Base-by-base conservation (phyloP, 30 jellyfish, hydroid and myxozoan genomes). In the Catostylus mosaicus region DNA sequence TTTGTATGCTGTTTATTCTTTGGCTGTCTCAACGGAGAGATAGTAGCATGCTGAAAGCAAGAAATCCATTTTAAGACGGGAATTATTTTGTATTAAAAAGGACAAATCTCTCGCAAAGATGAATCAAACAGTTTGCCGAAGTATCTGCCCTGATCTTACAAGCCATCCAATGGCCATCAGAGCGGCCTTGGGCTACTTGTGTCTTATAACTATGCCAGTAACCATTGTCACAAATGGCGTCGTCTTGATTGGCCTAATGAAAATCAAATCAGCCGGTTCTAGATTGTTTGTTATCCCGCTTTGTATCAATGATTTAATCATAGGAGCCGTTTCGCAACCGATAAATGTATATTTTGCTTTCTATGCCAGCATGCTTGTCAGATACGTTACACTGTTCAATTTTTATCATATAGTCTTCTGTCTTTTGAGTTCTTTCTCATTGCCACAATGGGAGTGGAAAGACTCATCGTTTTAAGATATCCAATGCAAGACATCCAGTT, bases 371-470 rank as follows among this genome's bases (percentile, higher is more conserved):
- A 19, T 40, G 27, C 30, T 27, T 80, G 90, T 27, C 22, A 14
- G 7, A 20, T 66, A 5, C 27, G 60, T 37, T 66, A 47, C 20
- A 22, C 46, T 29, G 30, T 80, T 12, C 90, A 80, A 63, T 80
- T 65, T 38, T 34, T 80, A 22, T 24, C 75, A 0, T 80, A 80
- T 36, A 31, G 46, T 1, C 90, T 38, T 1, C 35, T 66, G 1
- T 19, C 71, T 19, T 30, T 80, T 62, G 90, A 80, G 20, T 32
- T 66, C 56, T 48, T 66, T 32, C 40, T 80, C 12, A 32, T 80
- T n/a, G n/a, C 75, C 12, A 26, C 83, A 18, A 80, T 80, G 82
- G 90, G 81, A 8, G 37, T 80, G 4, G 90, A 80, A 50, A 29
- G 90, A 33, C 72, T 63, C 18, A 80, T 80, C 67, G 90, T 64